Percentiles rank a stretch among this genome's conserved stretches.
phyloP scores from a whole-genome alignment of 2,888 invertebrate species.

The Iphiclides podalirius region DNA sequence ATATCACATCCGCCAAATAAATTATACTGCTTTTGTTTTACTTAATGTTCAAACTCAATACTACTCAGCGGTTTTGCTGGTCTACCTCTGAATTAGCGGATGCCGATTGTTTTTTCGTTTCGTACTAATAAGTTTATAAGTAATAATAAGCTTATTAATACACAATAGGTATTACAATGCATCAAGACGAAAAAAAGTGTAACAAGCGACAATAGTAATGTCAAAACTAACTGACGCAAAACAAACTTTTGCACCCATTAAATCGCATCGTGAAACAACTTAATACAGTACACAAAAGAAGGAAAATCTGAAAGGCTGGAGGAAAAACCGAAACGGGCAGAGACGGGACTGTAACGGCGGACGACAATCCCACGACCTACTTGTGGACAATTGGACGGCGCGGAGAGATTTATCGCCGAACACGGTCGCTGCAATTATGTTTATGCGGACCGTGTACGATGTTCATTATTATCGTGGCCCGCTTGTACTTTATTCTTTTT shows the following conservation, averaged over 20 bases:
- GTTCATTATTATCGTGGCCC: slow-evolving; percentile 4
- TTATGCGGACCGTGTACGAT: slow-evolving; percentile 30
- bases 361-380: slow-evolving; percentile 72
- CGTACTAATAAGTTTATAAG: too few species aligned
- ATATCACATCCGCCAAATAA: background rate
- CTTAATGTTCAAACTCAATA: background rate
- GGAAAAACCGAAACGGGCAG: slow-evolving; percentile 56
- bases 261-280: slow-evolving; percentile 59
- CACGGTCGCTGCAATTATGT: slow-evolving; percentile 34
- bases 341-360: slow-evolving; percentile 57
- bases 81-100: background rate
- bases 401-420: slow-evolving; percentile 60
- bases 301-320: slow-evolving; percentile 57
- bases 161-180: too few species aligned
- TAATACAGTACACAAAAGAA: slow-evolving; percentile 58
- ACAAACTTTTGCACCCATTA: too few species aligned
- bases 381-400: slow-evolving; percentile 68
- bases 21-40: background rate
- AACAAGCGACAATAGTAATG: too few species aligned
- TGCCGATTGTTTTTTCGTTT: too few species aligned
- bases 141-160: too few species aligned
- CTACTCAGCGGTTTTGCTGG: background rate
- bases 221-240: too few species aligned
- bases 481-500: too few species aligned
- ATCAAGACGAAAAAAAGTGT: too few species aligned